phyloP scores from a whole-genome alignment of 1,140 invertebrate genomes.

The Octopus sinensis region DNA sequence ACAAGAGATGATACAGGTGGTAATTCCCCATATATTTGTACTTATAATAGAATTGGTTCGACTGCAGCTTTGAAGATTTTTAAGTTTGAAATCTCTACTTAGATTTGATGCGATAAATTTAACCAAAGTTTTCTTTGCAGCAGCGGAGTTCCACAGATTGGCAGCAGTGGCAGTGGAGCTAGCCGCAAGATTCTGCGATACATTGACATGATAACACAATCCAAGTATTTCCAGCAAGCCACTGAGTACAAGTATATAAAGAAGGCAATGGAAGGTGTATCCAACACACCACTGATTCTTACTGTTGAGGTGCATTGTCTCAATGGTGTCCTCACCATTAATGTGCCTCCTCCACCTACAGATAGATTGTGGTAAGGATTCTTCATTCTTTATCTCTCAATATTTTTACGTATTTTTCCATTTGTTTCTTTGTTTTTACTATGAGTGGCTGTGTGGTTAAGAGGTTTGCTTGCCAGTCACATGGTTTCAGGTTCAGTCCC shows the following conservation, averaged over 20 bases:
- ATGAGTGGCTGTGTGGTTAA: no score
- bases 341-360: slow-evolving; percentile 88
- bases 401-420: no score
- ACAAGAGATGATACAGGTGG: no score
- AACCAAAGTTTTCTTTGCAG: background rate
- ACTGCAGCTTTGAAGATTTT: no score
- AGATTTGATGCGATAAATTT: no score
- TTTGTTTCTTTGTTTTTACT: no score
- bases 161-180: slow-evolving; percentile 54
- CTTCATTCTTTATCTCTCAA: background rate
- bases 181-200: slow-evolving; percentile 78
- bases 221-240: slow-evolving; percentile 82
- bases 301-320: slow-evolving; percentile 82
- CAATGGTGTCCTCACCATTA: slow-evolving; percentile 80
- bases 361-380: slow-evolving; percentile 79
- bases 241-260: slow-evolving; percentile 63
- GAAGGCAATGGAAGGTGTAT: slow-evolving; percentile 66
- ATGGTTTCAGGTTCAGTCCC: no score
- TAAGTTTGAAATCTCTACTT: no score
- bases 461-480: no score
- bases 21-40: no score
- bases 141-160: slow-evolving; percentile 14
- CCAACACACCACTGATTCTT: slow-evolving; percentile 85
- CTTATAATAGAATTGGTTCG: no score
- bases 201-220: slow-evolving; percentile 85